Base-by-base conservation (phyloP, 2,797 vertebrate species). In the Distichodus sexfasciatus region DNA sequence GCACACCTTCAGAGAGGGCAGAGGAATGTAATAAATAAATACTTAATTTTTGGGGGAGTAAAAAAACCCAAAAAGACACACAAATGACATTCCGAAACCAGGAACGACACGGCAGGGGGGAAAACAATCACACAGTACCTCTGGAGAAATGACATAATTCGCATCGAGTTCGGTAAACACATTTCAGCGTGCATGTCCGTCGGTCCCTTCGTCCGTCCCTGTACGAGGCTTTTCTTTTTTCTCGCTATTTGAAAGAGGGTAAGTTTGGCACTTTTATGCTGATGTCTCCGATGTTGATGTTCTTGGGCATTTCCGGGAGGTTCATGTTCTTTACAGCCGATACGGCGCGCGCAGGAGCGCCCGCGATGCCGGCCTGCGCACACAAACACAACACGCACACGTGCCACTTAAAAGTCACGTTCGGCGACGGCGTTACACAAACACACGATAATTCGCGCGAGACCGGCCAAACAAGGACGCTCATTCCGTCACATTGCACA, bases 201-300 rank as follows among this genome's bases (percentile, higher is more conserved):
- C 79, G 89, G 88, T 89, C 84, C 88, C 91, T 84, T 85, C 87
- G 86, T 87, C 79, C 90, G 88, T 89, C 84, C 88, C 91, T 89
- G 92, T 88, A 89, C 89, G 85, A 81, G 87, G 82, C 79, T 82
- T 86, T 78, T 15, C 28, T 28, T 15, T 15, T 41, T 28, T 15
- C 87, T 92, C 89, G 87, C 93, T 97, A 99, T 91, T 98, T 98
- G 93, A 99, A 99, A 86, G 96, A 97, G 78, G 97, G 95, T 85
- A 99, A 92, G 90, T 99, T 99, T 97, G 97, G 96, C 94, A 98
- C 96, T 98, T 99, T 98, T 92, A 98, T 99, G 95, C 96, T 98
- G 94, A 98, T 99, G 93, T 99, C 96, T 89, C 97, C 96, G 88
- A 98, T 99, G 92, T 98, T 98, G 93, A 99, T 99, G 94, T 99